Base-by-base conservation (phyloP, 2,113 vertebrate genomes). In the Onychorhynchus coronatus region DNA sequence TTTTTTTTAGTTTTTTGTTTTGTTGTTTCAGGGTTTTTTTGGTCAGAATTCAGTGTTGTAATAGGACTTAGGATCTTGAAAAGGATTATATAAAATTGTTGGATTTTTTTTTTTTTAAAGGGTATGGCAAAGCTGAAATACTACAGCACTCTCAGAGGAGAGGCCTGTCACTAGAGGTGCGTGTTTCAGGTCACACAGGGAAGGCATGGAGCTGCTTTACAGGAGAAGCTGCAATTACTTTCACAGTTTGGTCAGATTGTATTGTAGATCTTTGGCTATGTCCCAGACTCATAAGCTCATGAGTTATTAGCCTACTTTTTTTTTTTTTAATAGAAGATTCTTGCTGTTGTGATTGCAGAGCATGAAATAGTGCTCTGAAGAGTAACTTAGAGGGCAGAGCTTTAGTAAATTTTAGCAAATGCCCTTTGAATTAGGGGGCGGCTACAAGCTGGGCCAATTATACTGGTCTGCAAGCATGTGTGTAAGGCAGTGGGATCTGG, bases 201-300 rank as follows among this genome's bases (percentile, higher is more conserved):
- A 75, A 89, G 10, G 30, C n/a, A 41, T 47, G n/a, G 56, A 56
- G 39, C 59, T 46, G 33, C 73, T 68, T 37, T 72, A 44, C 44
- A 52, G 37, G 58, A 61, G 33, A 74, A 93, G 25, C 47, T 71
- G 65, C 68, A 93, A 85, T 94, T 93, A 81, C 39, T 89, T 84
- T 92, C 79, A 76, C 86, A 91, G 84, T 78, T 71, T 94, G 84
- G 65, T 92, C 84, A 84, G 89, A 81, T 84, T n/a, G n/a, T n/a
- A n/a, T n/a, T n/a, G n/a, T n/a, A 72, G 52, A 14, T 83, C 42
- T 74, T 50, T 93, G 91, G 86, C 72, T 84, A 8, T 25, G 35
- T 59, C 76, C 89, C 89, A 91, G 66, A 49, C 91, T 96, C 35
- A 39, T 56, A 59, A 52, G 42, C 52, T 84, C 23, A 39, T 83